Evolutionary conservation across 1,140 invertebrate genomes (phyloP).

Genomic region (Camponotus floridanus): DNA sequence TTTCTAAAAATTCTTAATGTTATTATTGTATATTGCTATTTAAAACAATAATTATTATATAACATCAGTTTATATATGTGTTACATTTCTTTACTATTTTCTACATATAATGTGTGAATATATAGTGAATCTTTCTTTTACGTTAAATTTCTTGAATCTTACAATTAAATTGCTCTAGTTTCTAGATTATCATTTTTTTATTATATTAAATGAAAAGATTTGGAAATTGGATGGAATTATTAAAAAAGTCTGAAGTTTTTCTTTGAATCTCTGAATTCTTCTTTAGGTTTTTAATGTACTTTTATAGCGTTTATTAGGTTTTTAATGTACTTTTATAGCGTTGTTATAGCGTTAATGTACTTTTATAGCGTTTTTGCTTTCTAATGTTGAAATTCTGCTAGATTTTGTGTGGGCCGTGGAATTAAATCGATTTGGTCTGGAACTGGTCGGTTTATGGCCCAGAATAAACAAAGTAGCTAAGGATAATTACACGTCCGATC

Average conservation of each 20-base stretch:
- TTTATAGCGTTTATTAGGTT: no score
- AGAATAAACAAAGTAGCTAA: not conserved
- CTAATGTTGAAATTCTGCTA: not conserved
- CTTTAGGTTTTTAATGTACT: not conserved
- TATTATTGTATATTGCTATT: not conserved
- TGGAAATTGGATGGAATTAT: not conserved
- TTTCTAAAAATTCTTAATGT: not conserved
- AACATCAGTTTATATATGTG: not conserved
- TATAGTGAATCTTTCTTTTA: not conserved
- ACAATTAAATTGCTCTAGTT: not conserved
- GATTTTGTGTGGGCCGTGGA: slow-evolving; percentile 33
- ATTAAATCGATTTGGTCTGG: slow-evolving; percentile 41
- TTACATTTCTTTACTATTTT: not conserved
- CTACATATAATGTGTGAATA: not conserved
- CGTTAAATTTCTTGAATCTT: not conserved
- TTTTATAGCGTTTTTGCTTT: not conserved
- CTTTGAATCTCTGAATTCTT: not conserved
- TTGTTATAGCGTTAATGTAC: no score
- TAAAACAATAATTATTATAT: not conserved
- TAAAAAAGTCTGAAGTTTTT: not conserved
- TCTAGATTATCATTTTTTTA: not conserved
- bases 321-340: not conserved
- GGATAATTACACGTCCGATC: not conserved
- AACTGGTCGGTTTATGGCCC: slow-evolving; percentile 34
- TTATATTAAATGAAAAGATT: not conserved